Evolutionary conservation across 2,113 vertebrate genomes (phyloP), one percentile per base, ranked within the genome.

Genomic region (Brachyhypopomus gauderio): DNA sequence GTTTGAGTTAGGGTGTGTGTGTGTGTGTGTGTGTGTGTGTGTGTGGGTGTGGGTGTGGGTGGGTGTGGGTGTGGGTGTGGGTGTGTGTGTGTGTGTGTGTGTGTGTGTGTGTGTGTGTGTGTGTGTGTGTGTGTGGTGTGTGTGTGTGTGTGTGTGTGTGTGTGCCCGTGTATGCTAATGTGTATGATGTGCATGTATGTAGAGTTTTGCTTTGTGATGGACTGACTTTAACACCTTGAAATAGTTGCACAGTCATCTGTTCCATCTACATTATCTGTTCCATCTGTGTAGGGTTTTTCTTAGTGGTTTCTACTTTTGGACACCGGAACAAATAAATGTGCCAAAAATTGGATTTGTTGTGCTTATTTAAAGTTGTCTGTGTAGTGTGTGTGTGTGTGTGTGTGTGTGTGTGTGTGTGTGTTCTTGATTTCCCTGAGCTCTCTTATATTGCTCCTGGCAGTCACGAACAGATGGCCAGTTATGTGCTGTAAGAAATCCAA

Each of bases 381-480:
- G 16, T 71, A 52, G 30, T 75, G 71, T 45, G 56, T 81, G 14
- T 78, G 85, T 83, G 48, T 82, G 78, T 87, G 0, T 73, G 38
- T 79, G 48, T 38, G 30, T 78, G 36, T 34, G 38, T 77, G 60
- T 75, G 63, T 69, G 52, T 77, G 55, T 79, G 59, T 85, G 63
- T 77, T 81, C 69, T 67, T 86, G 71, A 82, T 81, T 86, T 83
- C 75, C 79, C 66, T 67, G 48, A 80, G 62, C 80, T 75, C 72
- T 66, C 45, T 27, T 80, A 80, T 82, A 78, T 72, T 79, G 81
- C 88, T 87, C 78, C 85, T 91, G 88, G 88, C 88, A 90, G 87
- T 87, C 75, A 84, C 85, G 86, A 87, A 91, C 91, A 90, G 89
- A 90, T 91, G 91, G 91, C 83, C 87, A 79, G 88, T 91, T 90